A percentile compares a stretch with the other conserved stretches of the same genome.
Conservation (phyloP, 2,113 vertebrate genomes). For the Falco punctatus region DNA sequence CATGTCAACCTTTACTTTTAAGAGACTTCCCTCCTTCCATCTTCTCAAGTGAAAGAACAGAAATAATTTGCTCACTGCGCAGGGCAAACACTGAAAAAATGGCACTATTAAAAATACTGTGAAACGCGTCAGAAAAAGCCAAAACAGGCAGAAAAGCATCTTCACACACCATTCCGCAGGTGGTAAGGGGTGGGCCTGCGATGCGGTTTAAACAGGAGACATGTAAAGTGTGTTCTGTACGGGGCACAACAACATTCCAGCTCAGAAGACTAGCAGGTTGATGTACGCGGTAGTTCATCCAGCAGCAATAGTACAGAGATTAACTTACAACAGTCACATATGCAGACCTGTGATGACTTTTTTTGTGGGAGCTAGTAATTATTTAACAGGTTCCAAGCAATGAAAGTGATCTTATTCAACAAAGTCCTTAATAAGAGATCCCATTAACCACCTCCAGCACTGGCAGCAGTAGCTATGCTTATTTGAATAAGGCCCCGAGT, state of each 20-base stretch:
- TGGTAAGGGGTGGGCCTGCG: neutral
- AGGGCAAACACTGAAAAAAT: neutral
- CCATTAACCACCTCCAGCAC: neutral
- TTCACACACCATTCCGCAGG: neutral
- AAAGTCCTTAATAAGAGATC: neutral
- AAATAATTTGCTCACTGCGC: neutral
- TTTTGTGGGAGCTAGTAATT: neutral
- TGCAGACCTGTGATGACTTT: neutral
- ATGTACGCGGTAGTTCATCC: neutral
- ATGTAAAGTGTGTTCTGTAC: neutral
- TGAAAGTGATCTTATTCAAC: neutral
- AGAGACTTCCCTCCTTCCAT: neutral
- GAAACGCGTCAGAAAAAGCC: neutral
- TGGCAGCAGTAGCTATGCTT: neutral
- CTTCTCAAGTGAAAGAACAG: neutral
- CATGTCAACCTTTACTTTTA: neutral
- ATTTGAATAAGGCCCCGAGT: neutral
- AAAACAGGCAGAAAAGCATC: neutral
- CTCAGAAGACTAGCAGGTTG: neutral
- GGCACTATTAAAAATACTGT: neutral
- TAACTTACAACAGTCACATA: neutral
- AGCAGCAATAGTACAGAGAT: neutral
- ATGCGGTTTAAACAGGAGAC: neutral
- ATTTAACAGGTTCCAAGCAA: neutral
- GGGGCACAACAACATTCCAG: fast-evolving